Percentiles rank a stretch among this genome's conserved stretches.
phyloP scores from a whole-genome alignment of 2,113 vertebrate genomes.

The Aramus guarauna region DNA sequence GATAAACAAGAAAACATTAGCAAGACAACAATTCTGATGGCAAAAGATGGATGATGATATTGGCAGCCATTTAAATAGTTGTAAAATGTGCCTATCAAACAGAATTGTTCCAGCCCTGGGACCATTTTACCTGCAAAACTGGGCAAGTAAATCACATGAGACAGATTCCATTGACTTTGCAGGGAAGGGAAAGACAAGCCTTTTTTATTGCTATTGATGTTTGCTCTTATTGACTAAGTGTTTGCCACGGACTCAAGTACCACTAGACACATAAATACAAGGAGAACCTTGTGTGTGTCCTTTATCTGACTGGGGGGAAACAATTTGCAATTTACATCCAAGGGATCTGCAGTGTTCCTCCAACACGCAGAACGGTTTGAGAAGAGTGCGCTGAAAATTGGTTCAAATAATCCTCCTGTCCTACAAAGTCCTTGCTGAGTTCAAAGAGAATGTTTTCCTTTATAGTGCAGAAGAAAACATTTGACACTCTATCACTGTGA shows the following conservation, averaged over 20 bases:
- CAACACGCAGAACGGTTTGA: background rate
- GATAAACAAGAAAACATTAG: background rate
- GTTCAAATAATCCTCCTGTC: constrained; percentile 41
- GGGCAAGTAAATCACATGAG: constrained; percentile 58
- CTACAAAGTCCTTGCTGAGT: constrained; percentile 53
- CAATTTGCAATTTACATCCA: constrained; percentile 53
- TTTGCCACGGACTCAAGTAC: constrained; percentile 39
- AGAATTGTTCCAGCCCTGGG: constrained; percentile 26
- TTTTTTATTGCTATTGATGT: constrained; percentile 71
- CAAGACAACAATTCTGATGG: background rate
- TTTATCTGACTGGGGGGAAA: constrained; percentile 51
- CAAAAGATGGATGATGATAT: constrained; percentile 7
- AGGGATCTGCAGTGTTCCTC: constrained; percentile 5
- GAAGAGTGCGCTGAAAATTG: constrained; percentile 13
- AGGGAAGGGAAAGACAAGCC: constrained; percentile 50
- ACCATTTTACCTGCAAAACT: constrained; percentile 39
- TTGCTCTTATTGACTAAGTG: constrained; percentile 68
- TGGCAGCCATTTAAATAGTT: constrained; percentile 45
- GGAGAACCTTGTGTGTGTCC: constrained; percentile 57
- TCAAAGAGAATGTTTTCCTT: constrained; percentile 50
- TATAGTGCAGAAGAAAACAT: constrained; percentile 37
- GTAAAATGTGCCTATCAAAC: constrained; percentile 50
- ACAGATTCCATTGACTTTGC: constrained; percentile 62
- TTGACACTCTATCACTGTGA: constrained; percentile 7
- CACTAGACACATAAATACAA: constrained; percentile 60